Evolutionary conservation across 2,888 invertebrate genomes (phyloP).

Genomic region (Lycaena phlaeas): DNA sequence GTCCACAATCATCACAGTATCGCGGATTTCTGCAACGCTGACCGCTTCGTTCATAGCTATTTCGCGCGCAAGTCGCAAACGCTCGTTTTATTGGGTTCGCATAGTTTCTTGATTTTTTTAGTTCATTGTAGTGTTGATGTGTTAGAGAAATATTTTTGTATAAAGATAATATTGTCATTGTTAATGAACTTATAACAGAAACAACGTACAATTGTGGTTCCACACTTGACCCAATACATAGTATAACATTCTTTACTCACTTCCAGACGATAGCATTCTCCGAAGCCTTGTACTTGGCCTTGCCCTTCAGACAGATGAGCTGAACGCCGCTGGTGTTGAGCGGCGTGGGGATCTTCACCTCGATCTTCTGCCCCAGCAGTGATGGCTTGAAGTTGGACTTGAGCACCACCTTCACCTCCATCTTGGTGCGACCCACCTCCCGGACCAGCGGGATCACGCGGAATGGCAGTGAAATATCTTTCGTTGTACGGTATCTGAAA

Average conservation of each 20-base stretch:
- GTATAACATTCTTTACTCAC: constrained; percentile 67
- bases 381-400: constrained; percentile 99
- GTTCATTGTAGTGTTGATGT: no score
- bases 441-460: constrained; percentile 98
- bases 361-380: constrained; percentile 97
- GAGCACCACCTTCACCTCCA: constrained; percentile 99
- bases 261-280: constrained; percentile 99
- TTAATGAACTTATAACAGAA: no score
- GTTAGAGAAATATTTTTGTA: no score
- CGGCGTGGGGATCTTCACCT: constrained; percentile 99
- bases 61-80: no score
- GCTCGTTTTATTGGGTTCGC: no score
- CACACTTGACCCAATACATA: no score
- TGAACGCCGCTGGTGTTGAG: constrained; percentile 99
- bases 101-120: no score
- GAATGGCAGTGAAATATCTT: constrained; percentile 99
- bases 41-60: no score
- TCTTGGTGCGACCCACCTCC: constrained; percentile 98
- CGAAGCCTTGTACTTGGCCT: constrained; percentile 99
- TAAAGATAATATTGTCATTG: no score
- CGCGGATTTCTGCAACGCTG: no score
- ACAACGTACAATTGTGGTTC: no score
- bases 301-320: constrained; percentile 98
- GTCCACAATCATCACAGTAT: no score
- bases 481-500: constrained; percentile 95